These are phyloP conservation scores for Micromys minutus DNA, from an alignment of 2,113 vertebrate genomes.

Conservation along the genomic window DNA sequence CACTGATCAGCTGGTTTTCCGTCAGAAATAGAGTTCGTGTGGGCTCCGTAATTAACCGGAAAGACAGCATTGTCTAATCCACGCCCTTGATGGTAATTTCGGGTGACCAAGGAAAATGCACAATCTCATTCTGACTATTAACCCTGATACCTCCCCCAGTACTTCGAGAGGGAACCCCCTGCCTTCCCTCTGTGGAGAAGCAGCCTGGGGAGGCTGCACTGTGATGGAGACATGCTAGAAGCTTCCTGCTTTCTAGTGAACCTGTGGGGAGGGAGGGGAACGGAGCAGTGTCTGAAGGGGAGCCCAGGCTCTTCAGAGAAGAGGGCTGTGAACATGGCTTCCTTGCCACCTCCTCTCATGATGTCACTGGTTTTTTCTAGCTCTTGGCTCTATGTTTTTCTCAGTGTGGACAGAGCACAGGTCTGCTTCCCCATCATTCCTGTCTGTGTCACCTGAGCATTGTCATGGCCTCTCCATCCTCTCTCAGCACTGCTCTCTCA, in stretches of 20 bases:
- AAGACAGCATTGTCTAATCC: not conserved
- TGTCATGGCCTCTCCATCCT: not conserved
- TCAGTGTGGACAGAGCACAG: not conserved
- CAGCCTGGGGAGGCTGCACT: not conserved
- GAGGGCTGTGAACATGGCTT: conserved; percentile 42
- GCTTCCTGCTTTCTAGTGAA: not conserved
- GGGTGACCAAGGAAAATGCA: not conserved
- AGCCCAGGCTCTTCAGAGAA: conserved; percentile 41
- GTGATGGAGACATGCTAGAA: not conserved
- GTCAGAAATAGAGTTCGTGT: conserved; percentile 42
- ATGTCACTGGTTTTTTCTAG: conserved; percentile 46
- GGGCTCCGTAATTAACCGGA: not conserved
- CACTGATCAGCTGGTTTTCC: conserved; percentile 38
- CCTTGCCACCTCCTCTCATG: conserved; percentile 32
- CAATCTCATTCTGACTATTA: not conserved
- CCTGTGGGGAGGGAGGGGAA: not conserved
- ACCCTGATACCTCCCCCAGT: not conserved
- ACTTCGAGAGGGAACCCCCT: not conserved
- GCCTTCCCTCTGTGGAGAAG: not conserved
- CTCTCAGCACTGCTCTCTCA: not conserved
- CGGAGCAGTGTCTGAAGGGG: not conserved
- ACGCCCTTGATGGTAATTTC: not conserved
- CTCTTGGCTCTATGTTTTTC: conserved; percentile 43
- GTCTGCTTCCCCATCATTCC: not conserved
- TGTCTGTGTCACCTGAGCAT: not conserved